Conservation (phyloP, 1,140 invertebrate species). For the Chlorops oryzae region DNA sequence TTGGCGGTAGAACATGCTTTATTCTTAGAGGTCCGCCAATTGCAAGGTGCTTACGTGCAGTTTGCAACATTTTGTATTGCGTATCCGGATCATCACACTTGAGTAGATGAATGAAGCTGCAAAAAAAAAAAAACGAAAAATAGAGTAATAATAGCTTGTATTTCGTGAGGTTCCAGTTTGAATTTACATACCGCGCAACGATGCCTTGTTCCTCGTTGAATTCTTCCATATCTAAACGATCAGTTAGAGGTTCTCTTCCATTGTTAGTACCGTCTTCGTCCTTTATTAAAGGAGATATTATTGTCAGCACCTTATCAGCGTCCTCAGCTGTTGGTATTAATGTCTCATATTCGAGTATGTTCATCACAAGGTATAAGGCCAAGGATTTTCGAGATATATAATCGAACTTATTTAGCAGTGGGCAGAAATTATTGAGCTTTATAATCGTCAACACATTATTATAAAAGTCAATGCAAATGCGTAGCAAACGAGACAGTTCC, state of each 20-base stretch:
- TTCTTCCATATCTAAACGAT: conserved; percentile 77
- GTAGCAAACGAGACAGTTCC: conserved; percentile 86
- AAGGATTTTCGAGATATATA: conserved; percentile 82
- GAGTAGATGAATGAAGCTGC: conserved; percentile 83
- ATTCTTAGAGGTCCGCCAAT: conserved; percentile 82
- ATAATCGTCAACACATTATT: conserved; percentile 86
- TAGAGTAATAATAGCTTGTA: neutral
- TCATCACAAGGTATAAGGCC: conserved; percentile 68
- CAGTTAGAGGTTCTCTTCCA: conserved; percentile 55
- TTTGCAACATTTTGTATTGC: conserved; percentile 85
- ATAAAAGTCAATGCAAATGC: conserved; percentile 92
- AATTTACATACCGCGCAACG: conserved; percentile 52
- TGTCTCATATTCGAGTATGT: conserved; percentile 63
- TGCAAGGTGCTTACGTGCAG: conserved; percentile 85
- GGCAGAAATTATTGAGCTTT: conserved; percentile 75
- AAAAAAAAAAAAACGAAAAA: neutral
- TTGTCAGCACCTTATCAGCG: conserved; percentile 70
- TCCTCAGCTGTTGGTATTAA: conserved; percentile 79
- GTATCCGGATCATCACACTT: conserved; percentile 81
- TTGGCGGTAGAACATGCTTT: conserved; percentile 86
- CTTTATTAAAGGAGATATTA: conserved; percentile 78
- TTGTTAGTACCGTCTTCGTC: conserved; percentile 64
- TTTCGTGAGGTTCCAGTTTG: neutral
- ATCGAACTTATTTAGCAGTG: conserved; percentile 83
- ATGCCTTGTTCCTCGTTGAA: conserved; percentile 95